Base-by-base conservation (phyloP, 2,888 invertebrate species). In the Idaea biselata region DNA sequence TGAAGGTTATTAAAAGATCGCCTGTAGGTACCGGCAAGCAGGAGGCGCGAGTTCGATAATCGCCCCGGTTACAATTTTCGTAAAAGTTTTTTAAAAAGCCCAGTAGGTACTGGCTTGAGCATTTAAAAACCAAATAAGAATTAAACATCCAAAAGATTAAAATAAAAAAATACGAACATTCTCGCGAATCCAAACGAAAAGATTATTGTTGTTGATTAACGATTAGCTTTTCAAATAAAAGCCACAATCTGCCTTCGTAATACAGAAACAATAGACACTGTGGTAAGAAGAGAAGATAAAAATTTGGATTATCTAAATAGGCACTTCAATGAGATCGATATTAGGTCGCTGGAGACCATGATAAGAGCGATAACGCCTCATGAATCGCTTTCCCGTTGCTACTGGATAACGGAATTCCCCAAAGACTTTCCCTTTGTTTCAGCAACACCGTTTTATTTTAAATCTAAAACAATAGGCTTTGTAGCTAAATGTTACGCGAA, bases 331-430 rank as follows among this genome's bases (percentile, higher is more conserved):
- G n/a, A 63, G 65, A 70, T 72, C 72, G 64, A 72, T 72, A 62
- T 65, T 65, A 68, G 64, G 64, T 65, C 66, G 65, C 67, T 65
- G 66, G 67, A 63, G 67, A 70, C 64, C 61, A 59, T 65, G 70
- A 70, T 72, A 72, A 68, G 65, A 70, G 68, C 60, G 53, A 68
- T 72, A 72, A 68, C 68, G 65, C 61, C 62, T 60, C 62, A 54
- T 31, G 60, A 72, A 68, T 65, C 66, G 70, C 63, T 67, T 67
- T 64, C 18, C 62, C 62, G 66, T 64, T 66, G 66, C 71, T 70
- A 67, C 68, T 68, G 68, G 70, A 70, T 67, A 60, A 61, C 66
- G 64, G 62, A 65, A 68, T 70, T 72, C 72, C 70, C 72, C 56
- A 59, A 66, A 72, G 68, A 70, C 60, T 68, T 66, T 55, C 64